Evolutionary conservation across 2,113 vertebrate genomes (phyloP).

Genomic region (Falcunculus frontatus): DNA sequence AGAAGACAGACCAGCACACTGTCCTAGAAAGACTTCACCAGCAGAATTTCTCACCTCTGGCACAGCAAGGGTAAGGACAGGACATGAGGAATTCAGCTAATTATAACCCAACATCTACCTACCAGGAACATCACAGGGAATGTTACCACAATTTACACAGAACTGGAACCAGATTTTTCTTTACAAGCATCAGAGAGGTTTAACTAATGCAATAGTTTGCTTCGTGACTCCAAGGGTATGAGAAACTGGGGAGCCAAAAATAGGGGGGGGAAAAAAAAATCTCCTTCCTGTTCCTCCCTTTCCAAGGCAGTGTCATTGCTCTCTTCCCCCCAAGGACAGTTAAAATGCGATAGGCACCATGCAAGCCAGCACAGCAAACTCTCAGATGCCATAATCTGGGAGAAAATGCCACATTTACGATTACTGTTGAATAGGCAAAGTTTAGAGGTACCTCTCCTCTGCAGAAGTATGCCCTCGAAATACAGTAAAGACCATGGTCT

Average conservation of each 20-base stretch:
- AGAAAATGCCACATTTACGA: neutral
- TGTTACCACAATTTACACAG: neutral
- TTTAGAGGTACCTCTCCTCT: neutral
- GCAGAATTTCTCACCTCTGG: neutral
- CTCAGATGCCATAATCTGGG: neutral
- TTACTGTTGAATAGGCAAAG: neutral
- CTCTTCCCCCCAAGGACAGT: neutral
- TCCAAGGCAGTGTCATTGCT: neutral
- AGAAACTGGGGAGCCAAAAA: neutral
- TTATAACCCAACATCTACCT: neutral
- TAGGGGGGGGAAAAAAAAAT: rapidly evolving
- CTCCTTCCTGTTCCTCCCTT: neutral
- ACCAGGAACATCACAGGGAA: neutral
- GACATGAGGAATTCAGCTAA: neutral
- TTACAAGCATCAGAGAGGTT: neutral
- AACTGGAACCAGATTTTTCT: neutral
- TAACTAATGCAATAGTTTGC: neutral
- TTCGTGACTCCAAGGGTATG: neutral
- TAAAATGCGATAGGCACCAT: neutral
- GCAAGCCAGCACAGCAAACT: neutral
- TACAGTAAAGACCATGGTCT: neutral
- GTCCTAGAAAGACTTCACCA: neutral
- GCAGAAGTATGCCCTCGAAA: neutral
- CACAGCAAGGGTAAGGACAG: neutral
- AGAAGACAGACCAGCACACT: neutral